These are phyloP conservation scores for Promerops cafer DNA, from an alignment of 2,113 vertebrate genomes.

Conservation along the genomic window DNA sequence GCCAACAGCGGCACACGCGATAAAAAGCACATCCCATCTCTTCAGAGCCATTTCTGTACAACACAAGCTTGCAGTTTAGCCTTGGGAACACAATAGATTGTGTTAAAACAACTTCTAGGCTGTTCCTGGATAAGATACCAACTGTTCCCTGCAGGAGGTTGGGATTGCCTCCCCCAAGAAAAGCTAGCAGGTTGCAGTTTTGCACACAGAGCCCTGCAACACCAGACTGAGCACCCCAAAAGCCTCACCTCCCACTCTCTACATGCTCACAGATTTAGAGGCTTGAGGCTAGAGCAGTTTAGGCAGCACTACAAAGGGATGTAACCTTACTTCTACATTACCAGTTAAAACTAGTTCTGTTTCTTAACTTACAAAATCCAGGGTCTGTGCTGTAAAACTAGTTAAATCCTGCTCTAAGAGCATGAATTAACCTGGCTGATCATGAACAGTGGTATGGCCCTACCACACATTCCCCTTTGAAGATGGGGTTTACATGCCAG, in stretches of 20 bases:
- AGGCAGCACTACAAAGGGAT: not conserved
- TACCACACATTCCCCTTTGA: not conserved
- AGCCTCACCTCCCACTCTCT: not conserved
- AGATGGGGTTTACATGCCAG: not conserved
- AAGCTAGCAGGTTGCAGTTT: not conserved
- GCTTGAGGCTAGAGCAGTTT: not conserved
- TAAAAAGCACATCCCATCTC: not conserved
- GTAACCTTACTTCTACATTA: not conserved
- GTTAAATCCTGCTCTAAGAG: not conserved
- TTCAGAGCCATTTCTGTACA: not conserved
- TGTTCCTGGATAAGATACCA: not conserved
- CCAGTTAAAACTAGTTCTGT: not conserved
- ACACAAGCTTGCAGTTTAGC: too few relatives aligned
- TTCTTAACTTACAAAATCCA: not conserved
- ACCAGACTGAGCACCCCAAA: not conserved
- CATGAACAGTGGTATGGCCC: not conserved
- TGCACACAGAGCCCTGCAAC: not conserved
- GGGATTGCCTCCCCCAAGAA: not conserved
- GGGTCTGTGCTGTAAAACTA: not conserved
- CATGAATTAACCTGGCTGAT: not conserved
- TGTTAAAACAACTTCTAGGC: not conserved
- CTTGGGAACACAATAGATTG: not conserved
- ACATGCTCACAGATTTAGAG: not conserved
- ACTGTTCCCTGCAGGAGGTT: not conserved
- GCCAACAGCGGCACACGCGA: fast-evolving